Conservation (phyloP, 2,888 invertebrate genomes). For the Hyles lineata region DNA sequence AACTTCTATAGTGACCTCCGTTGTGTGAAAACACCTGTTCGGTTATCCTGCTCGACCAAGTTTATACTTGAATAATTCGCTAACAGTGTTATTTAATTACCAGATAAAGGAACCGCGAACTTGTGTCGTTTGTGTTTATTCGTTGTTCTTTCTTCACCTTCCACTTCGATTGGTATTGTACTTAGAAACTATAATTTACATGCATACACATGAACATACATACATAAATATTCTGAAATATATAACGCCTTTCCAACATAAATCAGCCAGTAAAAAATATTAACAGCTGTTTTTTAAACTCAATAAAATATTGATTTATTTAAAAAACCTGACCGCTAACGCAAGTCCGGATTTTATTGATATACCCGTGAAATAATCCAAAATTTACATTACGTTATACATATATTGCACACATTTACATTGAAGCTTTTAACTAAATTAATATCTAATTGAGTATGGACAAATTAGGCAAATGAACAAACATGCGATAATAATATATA, state of each 20-base stretch:
- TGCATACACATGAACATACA: background rate
- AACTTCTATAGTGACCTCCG: no score
- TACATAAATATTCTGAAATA: background rate
- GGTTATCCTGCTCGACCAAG: background rate
- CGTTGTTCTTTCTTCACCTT: background rate
- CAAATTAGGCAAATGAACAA: constrained; percentile 40
- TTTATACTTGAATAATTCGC: background rate
- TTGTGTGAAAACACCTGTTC: constrained; percentile 9
- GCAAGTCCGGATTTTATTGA: no score
- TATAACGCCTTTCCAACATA: background rate
- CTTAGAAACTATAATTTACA: background rate
- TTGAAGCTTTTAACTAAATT: constrained; percentile 52
- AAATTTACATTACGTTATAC: no score
- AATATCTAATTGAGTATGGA: constrained; percentile 47
- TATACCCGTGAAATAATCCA: no score
- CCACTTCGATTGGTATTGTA: background rate
- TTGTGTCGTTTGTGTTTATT: background rate
- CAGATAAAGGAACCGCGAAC: background rate
- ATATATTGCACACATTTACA: constrained; percentile 39
- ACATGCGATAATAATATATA: constrained; percentile 45
- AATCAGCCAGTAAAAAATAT: background rate
- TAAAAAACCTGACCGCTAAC: background rate
- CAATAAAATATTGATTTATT: background rate
- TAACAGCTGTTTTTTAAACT: background rate
- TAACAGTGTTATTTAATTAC: constrained; percentile 8